Base-by-base conservation (phyloP, 2,888 invertebrate species). In the Oligia strigilis region DNA sequence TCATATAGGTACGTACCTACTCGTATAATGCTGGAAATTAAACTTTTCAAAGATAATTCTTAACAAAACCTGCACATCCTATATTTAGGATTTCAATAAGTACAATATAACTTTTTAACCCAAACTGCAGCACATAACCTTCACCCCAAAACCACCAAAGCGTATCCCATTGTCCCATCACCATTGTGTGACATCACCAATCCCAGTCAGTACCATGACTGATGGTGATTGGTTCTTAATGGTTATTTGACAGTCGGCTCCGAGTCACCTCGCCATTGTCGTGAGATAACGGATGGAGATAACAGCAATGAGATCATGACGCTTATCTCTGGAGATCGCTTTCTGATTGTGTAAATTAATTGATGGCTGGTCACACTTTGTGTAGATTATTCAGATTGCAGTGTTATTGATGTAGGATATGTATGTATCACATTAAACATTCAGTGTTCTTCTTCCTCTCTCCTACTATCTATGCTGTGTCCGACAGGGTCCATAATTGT, bases 141-240 rank as follows among this genome's bases (percentile, higher is more conserved):
- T 72, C 52, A 73, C 4, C 23, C 55, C 55, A 65, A 62, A 76
- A 14, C 14, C 69, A 60, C 23, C 4, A 29, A 72, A 79, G 71
- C 75, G 72, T 77, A 62, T 67, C 29, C 23, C 64, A 86, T 69
- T 80, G 49, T 82, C 29, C 67, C 55, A 55, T 52, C 49, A 46
- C 67, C 60, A 52, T 49, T 70, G 70, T 72, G 72, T 88, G 86
- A 89, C 87, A 82, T 88, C 87, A 89, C 49, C 72, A 77, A 78
- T 70, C 72, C 76, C 67, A 86, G 82, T 87, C 77, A 80, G 49
- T 83, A 88, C 81, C 82, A 91, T 92, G 92, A 92, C 89, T 89
- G 92, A 93, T 92, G 92, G 91, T 92, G 92, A 93, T 93, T 93
- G 89, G 91, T 83, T 91, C 90, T 80, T 90, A 92, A 93, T 92